These are phyloP conservation scores for Cheilosia soror DNA, from an alignment of 2,888 invertebrate genomes.

Conservation along the genomic window DNA sequence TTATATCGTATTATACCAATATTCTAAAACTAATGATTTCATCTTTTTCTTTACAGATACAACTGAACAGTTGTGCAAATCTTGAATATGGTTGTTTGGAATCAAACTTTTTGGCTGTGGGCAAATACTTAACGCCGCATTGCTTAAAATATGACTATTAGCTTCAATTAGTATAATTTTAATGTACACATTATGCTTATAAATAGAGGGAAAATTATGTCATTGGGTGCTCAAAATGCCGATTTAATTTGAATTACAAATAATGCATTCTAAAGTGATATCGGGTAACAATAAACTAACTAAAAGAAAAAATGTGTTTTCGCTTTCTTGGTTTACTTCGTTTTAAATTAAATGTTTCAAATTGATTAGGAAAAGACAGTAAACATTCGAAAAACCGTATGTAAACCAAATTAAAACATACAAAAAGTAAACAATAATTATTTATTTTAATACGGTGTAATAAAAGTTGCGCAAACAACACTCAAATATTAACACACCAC, in stretches of 20 bases:
- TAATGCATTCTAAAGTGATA: not conserved
- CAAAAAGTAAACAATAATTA: not conserved
- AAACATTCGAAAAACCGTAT: no score
- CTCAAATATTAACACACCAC: not conserved
- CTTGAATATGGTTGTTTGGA: constrained; percentile 36
- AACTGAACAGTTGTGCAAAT: constrained; percentile 39
- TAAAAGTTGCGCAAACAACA: not conserved
- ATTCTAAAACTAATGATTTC: not conserved
- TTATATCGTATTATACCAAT: no score
- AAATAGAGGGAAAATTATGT: constrained; percentile 13
- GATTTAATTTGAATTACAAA: not conserved
- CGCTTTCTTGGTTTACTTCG: not conserved
- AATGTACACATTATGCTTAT: constrained; percentile 5
- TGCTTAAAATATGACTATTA: constrained; percentile 40
- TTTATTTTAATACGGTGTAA: not conserved
- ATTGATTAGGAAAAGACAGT: no score
- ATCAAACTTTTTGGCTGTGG: constrained; percentile 58
- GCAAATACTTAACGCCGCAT: constrained; percentile 60
- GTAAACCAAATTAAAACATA: no score
- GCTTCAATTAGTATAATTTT: constrained; percentile 40
- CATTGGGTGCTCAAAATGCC: constrained; percentile 8
- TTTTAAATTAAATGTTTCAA: no score
- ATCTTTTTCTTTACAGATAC: constrained; percentile 45
- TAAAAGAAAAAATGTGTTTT: not conserved
- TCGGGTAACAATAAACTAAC: constrained; percentile 2